phyloP scores from a whole-genome alignment of 2,797 vertebrate species.

The Mionectes olivaceus region DNA sequence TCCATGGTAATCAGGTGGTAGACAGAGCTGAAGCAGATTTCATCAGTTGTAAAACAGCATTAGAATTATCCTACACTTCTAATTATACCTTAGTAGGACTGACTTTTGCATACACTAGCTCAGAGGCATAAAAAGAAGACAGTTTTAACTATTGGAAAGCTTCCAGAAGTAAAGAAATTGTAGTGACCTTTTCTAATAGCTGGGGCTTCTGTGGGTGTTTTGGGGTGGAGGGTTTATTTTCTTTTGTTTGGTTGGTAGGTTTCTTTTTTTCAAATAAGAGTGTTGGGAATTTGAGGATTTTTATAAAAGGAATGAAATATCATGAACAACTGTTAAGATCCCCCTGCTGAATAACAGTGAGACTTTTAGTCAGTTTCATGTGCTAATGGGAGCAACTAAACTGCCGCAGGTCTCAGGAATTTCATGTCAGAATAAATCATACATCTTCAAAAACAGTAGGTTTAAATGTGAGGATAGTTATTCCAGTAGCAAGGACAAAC shows the following conservation, averaged over 20 bases:
- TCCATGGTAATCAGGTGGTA: conserved; percentile 80
- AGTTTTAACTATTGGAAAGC: conserved; percentile 31
- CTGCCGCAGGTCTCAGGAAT: neutral
- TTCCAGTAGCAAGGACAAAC: conserved; percentile 21
- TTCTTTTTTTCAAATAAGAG: neutral
- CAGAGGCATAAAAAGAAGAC: conserved; percentile 61
- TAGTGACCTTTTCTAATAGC: neutral
- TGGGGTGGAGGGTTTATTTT: too few relatives aligned
- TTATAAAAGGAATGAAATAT: neutral
- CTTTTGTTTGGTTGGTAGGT: neutral
- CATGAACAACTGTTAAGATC: neutral
- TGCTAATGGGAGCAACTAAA: neutral
- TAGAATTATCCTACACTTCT: conserved; percentile 78
- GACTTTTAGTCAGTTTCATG: neutral
- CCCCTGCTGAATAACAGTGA: neutral
- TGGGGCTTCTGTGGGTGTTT: neutral
- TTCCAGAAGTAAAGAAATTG: conserved; percentile 37
- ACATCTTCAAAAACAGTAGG: neutral
- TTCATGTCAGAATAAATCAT: neutral
- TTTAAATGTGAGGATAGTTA: neutral
- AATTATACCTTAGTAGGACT: conserved; percentile 76
- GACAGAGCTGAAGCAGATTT: conserved; percentile 74
- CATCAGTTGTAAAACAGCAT: conserved; percentile 78
- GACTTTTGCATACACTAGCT: conserved; percentile 57
- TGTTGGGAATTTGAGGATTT: neutral